phyloP scores from a whole-genome alignment of 2,888 invertebrate genomes.

The Dynastes tityus region DNA sequence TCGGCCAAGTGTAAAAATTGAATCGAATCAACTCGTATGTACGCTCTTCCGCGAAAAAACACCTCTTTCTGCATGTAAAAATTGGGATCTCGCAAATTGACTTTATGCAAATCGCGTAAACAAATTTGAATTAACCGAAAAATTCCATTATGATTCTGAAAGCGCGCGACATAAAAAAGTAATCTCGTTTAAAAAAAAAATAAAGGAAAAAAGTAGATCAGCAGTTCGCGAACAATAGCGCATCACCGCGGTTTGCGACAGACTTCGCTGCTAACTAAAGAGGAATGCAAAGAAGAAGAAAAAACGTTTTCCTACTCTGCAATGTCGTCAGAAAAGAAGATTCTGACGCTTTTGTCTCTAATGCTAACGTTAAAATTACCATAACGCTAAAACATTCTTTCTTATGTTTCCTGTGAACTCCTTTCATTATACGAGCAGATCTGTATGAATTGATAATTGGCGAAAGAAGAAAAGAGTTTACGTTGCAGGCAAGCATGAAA shows the following conservation, averaged over 20 bases:
- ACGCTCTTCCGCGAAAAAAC: conserved; percentile 2
- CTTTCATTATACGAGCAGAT: not conserved
- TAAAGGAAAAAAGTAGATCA: conserved; percentile 2
- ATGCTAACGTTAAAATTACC: not conserved
- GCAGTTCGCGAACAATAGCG: conserved; percentile 10
- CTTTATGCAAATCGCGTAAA: conserved; percentile 14
- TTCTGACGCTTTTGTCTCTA: not conserved
- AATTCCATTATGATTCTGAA: conserved; percentile 14
- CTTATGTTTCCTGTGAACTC: conserved; percentile 1
- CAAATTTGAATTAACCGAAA: conserved; percentile 21
- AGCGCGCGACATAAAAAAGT: conserved; percentile 10
- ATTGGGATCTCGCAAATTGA: not conserved
- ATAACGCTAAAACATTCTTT: not conserved
- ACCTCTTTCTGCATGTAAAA: not conserved
- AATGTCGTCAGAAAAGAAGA: not conserved
- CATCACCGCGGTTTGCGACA: not conserved
- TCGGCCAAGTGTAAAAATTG: too few species aligned
- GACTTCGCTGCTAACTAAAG: not conserved
- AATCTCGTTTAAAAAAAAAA: conserved; percentile 7
- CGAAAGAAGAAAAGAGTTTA: conserved; percentile 1
- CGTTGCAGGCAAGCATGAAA: not conserved
- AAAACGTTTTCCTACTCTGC: not conserved
- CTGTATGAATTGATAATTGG: not conserved
- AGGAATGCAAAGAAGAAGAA: not conserved
- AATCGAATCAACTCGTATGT: not conserved